These are phyloP conservation scores for Choristoneura rosaceana DNA, from an alignment of 2,888 invertebrate species.

Conservation along the genomic window DNA sequence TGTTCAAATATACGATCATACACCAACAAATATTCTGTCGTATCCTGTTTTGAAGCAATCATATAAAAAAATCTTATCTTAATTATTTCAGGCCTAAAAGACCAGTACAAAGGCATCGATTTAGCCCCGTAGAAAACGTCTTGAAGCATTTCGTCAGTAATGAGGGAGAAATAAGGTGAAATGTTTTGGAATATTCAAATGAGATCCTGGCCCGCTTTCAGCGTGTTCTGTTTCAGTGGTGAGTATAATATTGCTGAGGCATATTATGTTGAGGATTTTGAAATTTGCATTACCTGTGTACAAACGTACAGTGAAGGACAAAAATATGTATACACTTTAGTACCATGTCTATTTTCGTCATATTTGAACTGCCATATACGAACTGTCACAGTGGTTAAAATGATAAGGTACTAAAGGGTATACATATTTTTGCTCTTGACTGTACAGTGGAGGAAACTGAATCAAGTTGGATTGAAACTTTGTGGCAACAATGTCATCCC, in stretches of 20 bases:
- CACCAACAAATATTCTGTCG: too few relatives aligned
- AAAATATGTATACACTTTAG: too few relatives aligned
- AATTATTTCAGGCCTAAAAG: neutral
- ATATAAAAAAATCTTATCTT: neutral
- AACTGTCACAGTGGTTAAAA: too few relatives aligned
- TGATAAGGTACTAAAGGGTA: too few relatives aligned
- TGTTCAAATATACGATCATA: too few relatives aligned
- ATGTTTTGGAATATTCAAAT: conserved; percentile 9
- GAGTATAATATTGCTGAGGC: neutral
- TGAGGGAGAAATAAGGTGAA: conserved; percentile 12
- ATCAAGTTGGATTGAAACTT: too few relatives aligned
- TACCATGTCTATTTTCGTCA: too few relatives aligned
- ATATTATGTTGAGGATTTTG: neutral
- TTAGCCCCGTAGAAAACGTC: neutral
- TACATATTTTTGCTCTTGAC: too few relatives aligned
- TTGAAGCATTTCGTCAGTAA: neutral
- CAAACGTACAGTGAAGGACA: too few relatives aligned
- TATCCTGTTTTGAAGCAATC: neutral
- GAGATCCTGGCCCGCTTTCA: neutral
- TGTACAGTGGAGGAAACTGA: too few relatives aligned
- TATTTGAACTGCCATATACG: too few relatives aligned
- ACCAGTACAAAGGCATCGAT: neutral
- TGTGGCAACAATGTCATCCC: too few relatives aligned
- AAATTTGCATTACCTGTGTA: neutral
- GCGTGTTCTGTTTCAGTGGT: neutral